Evolutionary conservation across 2,888 invertebrate genomes (phyloP), one percentile per base, ranked within the genome.

Genomic region (Resseliella maxima): DNA sequence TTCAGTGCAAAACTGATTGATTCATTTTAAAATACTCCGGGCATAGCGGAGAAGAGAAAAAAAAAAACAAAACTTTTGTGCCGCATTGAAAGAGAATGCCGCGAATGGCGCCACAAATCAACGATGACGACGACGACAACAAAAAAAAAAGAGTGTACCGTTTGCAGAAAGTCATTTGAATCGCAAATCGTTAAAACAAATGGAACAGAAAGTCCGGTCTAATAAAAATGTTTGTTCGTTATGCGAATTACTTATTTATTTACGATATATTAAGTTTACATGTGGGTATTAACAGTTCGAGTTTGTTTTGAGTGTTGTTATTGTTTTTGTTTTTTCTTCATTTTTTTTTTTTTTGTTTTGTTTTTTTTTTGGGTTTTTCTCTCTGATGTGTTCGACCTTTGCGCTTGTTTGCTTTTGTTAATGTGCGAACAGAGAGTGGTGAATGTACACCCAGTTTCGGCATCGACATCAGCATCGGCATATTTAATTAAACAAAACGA

Each of bases 211-310:
- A 59, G 31, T 72, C 31, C 59, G 59, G 59, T 31, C 18, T 35
- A 72, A 35, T 72, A 72, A 59, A 59, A 59, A 31, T 72, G 72
- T 15, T 0, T 31, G 72, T 31, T 72, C 12, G 15, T 31, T 15
- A 31, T 72, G 72, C 72, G 72, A 72, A 72, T 72, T 15, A 72
- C 31, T 72, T 24, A 27, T 72, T 72, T 31, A 59, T 59, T 27
- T 59, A 72, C 72, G 72, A 72, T 31, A 31, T 0, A 31, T 12
- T 50, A n/a, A n/a, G n/a, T 41, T 59, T 72, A 72, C 72, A 72
- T 72, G 31, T 72, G 72, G 72, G 72, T 15, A 72, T 72, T 72
- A 72, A 3, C 31, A 72, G 72, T 72, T 72, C 72, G n/a, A n/a
- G n/a, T n/a, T n/a, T n/a, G n/a, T n/a, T n/a, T n/a, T n/a, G n/a